These are phyloP conservation scores for Lysiphlebus fabarum DNA, from an alignment of 1,140 invertebrate species.

Conservation along the genomic window DNA sequence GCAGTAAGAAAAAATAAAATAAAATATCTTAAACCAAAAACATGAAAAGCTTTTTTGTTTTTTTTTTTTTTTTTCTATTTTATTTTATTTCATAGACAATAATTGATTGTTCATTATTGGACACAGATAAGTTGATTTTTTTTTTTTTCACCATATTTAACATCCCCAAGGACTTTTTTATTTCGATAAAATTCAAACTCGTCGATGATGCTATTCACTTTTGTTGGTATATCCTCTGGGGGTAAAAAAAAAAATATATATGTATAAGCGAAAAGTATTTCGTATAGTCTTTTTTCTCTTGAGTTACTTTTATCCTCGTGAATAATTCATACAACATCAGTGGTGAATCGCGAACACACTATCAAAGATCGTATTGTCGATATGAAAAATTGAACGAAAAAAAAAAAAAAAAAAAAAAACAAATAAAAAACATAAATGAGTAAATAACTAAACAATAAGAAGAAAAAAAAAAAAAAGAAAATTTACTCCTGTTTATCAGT, in stretches of 20 bases:
- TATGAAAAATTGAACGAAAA: not conserved
- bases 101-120: too few species aligned
- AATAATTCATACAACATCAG: constrained; percentile 6
- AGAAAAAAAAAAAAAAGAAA: not conserved
- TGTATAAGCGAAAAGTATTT: constrained; percentile 22
- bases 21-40: too few species aligned
- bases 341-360: constrained; percentile 9
- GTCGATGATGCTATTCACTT: constrained; percentile 12
- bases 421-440: not conserved
- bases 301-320: not conserved
- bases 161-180: not conserved
- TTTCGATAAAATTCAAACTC: constrained; percentile 6
- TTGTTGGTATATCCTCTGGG: not conserved
- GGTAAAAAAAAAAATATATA: constrained; percentile 1
- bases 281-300: not conserved
- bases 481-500: constrained; percentile 7
- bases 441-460: not conserved
- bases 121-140: too few species aligned
- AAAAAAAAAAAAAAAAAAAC: constrained; percentile 2
- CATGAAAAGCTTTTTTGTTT: too few species aligned
- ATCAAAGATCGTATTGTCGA: not conserved
- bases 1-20: too few species aligned
- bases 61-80: too few species aligned
- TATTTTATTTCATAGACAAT: too few species aligned
- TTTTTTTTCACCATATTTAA: too few species aligned